A percentile compares a stretch with the other conserved stretches of the same genome.
phyloP scores from a whole-genome alignment of 2,113 vertebrate species.

The Pycnonotus jocosus region DNA sequence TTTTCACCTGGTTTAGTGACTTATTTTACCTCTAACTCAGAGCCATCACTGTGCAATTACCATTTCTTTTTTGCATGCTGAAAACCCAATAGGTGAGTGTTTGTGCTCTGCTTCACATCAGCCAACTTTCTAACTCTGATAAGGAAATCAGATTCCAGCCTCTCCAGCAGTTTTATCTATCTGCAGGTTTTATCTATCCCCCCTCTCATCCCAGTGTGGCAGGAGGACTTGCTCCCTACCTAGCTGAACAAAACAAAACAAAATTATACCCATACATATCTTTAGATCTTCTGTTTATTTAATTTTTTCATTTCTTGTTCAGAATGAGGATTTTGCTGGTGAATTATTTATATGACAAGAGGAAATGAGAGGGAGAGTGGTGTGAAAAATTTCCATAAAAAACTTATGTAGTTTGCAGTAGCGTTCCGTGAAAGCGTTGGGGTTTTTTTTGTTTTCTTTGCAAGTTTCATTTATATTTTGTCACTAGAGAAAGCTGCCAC shows the following conservation, averaged over 20 bases:
- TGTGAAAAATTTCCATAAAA: conserved; percentile 22
- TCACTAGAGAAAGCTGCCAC: conserved; percentile 11
- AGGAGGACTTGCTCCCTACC: not conserved
- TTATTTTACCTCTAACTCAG: not conserved
- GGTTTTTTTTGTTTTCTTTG: conserved; percentile 13
- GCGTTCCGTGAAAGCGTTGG: not conserved
- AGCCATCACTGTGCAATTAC: not conserved
- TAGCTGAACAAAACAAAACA: not conserved
- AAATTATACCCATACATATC: not conserved
- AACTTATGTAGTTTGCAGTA: conserved; percentile 19
- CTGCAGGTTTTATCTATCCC: not conserved
- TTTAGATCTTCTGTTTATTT: not conserved
- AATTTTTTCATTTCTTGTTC: conserved; percentile 33
- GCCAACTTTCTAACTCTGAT: not conserved
- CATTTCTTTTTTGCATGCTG: not conserved
- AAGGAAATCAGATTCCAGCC: conserved; percentile 40
- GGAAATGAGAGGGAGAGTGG: conserved; percentile 33
- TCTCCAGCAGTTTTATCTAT: not conserved
- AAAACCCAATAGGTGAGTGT: not conserved
- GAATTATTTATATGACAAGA: conserved; percentile 67
- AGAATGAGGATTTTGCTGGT: conserved; percentile 33
- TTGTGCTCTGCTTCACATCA: not conserved
- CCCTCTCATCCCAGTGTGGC: not conserved
- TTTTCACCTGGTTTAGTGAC: conserved; percentile 9
- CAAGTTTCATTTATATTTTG: conserved; percentile 42